Evolutionary conservation across 2,797 vertebrate genomes (phyloP).

Genomic region (Kryptolebias ocellatus): DNA sequence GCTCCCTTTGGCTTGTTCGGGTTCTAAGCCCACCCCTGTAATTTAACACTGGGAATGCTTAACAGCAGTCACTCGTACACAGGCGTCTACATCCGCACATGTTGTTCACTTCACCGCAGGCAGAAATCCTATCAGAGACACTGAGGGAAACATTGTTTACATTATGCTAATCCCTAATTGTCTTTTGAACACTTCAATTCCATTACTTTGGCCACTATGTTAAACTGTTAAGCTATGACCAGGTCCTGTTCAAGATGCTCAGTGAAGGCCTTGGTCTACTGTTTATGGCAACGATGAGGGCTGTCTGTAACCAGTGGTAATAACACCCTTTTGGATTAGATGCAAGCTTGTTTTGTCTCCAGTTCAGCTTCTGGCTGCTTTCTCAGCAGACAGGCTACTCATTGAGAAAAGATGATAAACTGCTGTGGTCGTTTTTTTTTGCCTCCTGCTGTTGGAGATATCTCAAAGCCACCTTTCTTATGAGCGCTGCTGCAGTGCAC

Average conservation of each 20-base stretch:
- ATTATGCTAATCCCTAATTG: not conserved
- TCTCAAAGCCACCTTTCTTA: slow-evolving; percentile 57
- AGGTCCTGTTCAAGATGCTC: slow-evolving; percentile 26
- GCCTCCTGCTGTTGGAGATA: slow-evolving; percentile 43
- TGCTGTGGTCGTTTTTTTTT: slow-evolving; percentile 57
- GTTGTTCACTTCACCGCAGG: slow-evolving; percentile 64
- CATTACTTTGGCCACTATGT: not conserved
- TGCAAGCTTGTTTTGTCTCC: slow-evolving; percentile 56
- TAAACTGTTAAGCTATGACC: not conserved
- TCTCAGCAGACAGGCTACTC: slow-evolving; percentile 39
- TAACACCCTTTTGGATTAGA: slow-evolving; percentile 41
- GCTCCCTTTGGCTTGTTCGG: slow-evolving; percentile 65
- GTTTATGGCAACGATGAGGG: slow-evolving; percentile 47
- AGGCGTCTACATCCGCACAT: slow-evolving; percentile 65
- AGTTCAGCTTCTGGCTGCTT: slow-evolving; percentile 39
- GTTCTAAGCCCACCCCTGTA: slow-evolving; percentile 56
- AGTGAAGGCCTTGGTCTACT: slow-evolving; percentile 19
- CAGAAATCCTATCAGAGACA: slow-evolving; percentile 13
- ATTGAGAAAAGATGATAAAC: slow-evolving; percentile 66
- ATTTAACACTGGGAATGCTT: slow-evolving; percentile 72
- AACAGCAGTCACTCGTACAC: slow-evolving; percentile 69
- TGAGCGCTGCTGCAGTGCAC: slow-evolving; percentile 40
- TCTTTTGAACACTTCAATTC: not conserved
- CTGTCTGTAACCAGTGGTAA: slow-evolving; percentile 53
- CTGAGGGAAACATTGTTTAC: slow-evolving; percentile 37